Evolutionary conservation across 2,888 invertebrate genomes (phyloP).

Genomic region (Limnephilus auricula): DNA sequence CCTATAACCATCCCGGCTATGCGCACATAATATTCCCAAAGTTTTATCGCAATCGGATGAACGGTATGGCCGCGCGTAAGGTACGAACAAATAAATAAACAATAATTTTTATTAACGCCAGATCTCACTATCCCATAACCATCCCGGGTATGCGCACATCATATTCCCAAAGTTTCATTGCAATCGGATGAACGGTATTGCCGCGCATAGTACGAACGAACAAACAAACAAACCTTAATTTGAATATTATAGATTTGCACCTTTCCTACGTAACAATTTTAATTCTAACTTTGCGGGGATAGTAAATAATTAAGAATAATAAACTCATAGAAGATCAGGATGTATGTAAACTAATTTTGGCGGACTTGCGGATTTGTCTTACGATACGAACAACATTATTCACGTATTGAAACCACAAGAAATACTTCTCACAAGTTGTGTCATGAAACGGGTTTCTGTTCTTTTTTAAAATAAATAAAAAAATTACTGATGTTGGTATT

Average conservation of each 20-base stretch:
- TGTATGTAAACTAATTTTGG: not conserved
- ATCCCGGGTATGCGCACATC: no score
- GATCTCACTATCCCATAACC: no score
- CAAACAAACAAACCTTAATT: no score
- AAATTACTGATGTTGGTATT: not conserved
- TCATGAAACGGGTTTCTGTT: not conserved
- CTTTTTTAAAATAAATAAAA: not conserved
- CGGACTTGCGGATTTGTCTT: not conserved
- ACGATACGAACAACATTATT: not conserved
- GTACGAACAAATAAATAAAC: no score
- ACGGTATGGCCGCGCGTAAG: no score
- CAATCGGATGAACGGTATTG: no score
- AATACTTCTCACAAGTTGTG: constrained; percentile 5
- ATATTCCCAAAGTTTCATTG: no score
- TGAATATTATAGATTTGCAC: not conserved
- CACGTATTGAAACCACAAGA: not conserved
- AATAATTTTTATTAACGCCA: no score
- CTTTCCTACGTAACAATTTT: not conserved
- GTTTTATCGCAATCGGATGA: no score
- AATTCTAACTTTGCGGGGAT: not conserved
- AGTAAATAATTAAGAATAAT: not conserved
- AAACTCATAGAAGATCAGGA: not conserved
- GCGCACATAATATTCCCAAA: no score
- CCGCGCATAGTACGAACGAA: no score
- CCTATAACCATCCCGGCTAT: no score